A percentile compares a stretch with the other conserved stretches of the same genome.
Evolutionary conservation across 2,888 invertebrate species (phyloP).

Genomic region (Cheilosia vulpina): DNA sequence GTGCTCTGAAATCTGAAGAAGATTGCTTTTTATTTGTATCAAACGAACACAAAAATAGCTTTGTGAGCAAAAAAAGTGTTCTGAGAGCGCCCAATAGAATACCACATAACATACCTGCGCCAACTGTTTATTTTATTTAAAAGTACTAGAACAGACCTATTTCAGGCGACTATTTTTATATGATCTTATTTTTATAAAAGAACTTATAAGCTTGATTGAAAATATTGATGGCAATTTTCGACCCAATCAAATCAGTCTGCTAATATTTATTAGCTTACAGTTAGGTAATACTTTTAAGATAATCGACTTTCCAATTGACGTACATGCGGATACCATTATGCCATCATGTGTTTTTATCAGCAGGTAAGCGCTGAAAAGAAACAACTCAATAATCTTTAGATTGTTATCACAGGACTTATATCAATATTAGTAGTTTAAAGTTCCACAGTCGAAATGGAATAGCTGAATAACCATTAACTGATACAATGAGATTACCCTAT

Average conservation of each 20-base stretch:
- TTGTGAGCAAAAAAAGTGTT: too few species aligned
- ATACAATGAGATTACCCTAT: not conserved
- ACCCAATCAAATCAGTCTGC: not conserved
- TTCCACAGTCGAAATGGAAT: constrained; percentile 8
- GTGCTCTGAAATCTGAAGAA: too few species aligned
- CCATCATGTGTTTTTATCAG: not conserved
- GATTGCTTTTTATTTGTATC: too few species aligned
- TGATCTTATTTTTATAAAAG: too few species aligned
- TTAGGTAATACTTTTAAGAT: not conserved
- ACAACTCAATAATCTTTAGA: constrained; percentile 16
- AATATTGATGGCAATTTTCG: not conserved
- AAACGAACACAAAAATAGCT: too few species aligned
- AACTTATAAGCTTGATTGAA: not conserved
- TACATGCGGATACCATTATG: not conserved
- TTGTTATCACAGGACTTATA: constrained; percentile 5
- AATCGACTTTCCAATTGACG: constrained; percentile 12
- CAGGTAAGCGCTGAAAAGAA: constrained; percentile 6
- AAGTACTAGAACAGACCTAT: too few species aligned
- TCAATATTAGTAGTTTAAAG: not conserved
- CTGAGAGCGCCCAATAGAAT: too few species aligned
- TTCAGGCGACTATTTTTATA: too few species aligned
- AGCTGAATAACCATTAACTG: constrained; percentile 12
- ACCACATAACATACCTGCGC: too few species aligned
- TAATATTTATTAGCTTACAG: constrained; percentile 3
- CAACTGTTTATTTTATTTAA: too few species aligned